A percentile compares a stretch with the other conserved stretches of the same genome.
Conservation (phyloP, 2,888 invertebrate species). For the Melinaea menophilus region DNA sequence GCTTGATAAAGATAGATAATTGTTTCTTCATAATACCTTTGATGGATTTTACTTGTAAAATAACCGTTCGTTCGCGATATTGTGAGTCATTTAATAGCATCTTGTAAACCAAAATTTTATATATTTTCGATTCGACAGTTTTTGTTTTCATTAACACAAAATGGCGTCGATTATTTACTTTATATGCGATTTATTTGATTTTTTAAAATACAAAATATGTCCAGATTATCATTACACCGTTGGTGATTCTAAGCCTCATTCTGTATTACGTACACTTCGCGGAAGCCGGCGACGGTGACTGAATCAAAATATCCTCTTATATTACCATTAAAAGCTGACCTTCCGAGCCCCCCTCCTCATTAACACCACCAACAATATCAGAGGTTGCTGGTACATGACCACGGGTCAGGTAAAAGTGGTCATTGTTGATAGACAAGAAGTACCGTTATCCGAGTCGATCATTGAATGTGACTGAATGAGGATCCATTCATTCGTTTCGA, state of each 20-base stretch:
- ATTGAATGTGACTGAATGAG: conserved; percentile 65
- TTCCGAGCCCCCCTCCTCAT: conserved; percentile 22
- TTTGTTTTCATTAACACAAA: too few species aligned
- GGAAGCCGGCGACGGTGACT: conserved; percentile 65
- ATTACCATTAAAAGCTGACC: conserved; percentile 27
- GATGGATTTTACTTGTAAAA: too few species aligned
- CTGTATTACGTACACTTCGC: conserved; percentile 57
- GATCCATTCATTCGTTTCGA: conserved; percentile 63
- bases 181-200: not conserved
- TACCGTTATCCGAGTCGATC: conserved; percentile 62
- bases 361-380: conserved; percentile 14
- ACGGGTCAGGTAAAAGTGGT: conserved; percentile 32
- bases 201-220: conserved; percentile 26
- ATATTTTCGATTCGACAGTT: too few species aligned
- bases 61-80: too few species aligned
- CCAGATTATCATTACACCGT: conserved; percentile 31
- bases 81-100: too few species aligned
- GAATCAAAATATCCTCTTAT: conserved; percentile 71
- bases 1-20: too few species aligned
- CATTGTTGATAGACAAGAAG: conserved; percentile 56
- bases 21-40: too few species aligned
- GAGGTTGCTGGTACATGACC: conserved; percentile 17
- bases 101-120: too few species aligned
- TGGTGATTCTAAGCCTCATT: conserved; percentile 40
- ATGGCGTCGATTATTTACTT: too few species aligned